Percentiles rank a stretch among this genome's conserved stretches.
Conservation (phyloP, 2,113 vertebrate genomes). For the Psilopsiagon aurifrons region DNA sequence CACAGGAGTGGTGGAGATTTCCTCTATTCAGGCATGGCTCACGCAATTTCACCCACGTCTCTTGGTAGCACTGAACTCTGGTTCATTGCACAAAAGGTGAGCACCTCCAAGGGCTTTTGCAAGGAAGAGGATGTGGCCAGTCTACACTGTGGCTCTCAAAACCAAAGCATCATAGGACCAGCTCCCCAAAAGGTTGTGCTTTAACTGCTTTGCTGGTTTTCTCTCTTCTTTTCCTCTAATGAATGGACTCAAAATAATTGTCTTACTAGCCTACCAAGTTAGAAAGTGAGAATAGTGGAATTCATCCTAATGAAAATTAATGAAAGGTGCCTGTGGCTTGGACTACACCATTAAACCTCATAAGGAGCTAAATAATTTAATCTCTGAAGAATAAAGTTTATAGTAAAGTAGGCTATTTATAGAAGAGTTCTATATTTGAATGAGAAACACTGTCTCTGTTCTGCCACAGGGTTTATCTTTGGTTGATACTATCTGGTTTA, state of each 20-base stretch:
- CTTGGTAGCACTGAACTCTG: not conserved
- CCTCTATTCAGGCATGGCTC: not conserved
- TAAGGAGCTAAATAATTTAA: conserved; percentile 10
- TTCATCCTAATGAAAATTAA: not conserved
- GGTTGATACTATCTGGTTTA: conserved; percentile 6
- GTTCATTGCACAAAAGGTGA: not conserved
- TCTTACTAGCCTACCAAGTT: not conserved
- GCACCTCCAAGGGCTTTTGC: fast-evolving
- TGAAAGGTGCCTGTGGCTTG: not conserved
- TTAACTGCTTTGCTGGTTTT: not conserved
- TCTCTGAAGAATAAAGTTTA: conserved; percentile 29
- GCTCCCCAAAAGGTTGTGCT: not conserved
- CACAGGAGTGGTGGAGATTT: not conserved
- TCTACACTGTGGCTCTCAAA: not conserved
- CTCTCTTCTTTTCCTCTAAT: not conserved
- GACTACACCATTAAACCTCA: not conserved
- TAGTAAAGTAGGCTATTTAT: conserved; percentile 18
- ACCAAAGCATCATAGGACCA: fast-evolving
- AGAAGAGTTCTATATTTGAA: conserved; percentile 15
- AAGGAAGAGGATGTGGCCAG: not conserved
- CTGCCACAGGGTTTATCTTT: conserved; percentile 37
- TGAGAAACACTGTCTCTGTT: not conserved
- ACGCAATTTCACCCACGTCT: not conserved
- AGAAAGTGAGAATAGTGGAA: not conserved
- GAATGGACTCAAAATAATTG: not conserved